Evolutionary conservation across 2,113 vertebrate genomes (phyloP).

Genomic region (Microtus oregoni): DNA sequence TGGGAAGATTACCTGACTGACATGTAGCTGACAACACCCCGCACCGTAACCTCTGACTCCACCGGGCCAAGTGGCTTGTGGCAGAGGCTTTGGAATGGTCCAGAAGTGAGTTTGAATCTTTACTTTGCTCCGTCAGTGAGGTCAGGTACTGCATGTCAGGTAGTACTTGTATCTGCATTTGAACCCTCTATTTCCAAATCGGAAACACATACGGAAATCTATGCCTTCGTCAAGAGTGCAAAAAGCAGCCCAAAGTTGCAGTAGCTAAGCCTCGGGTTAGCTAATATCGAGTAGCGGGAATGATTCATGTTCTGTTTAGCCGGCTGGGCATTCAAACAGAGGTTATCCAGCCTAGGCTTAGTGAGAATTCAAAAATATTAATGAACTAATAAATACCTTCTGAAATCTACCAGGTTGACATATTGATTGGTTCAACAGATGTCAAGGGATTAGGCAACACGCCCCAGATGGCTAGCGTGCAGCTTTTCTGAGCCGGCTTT

Average conservation of each 20-base stretch:
- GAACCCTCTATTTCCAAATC: background rate
- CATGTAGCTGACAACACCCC: background rate
- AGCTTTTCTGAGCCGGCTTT: background rate
- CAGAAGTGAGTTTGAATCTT: background rate
- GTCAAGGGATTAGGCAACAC: background rate
- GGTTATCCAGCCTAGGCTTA: too few relatives aligned
- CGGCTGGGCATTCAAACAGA: background rate
- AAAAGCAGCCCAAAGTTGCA: background rate
- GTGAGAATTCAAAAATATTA: background rate
- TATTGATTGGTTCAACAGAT: background rate
- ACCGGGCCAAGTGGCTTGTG: background rate
- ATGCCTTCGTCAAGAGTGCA: background rate
- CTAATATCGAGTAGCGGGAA: background rate
- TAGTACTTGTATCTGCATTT: rapidly evolving
- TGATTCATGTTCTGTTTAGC: rapidly evolving
- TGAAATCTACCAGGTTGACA: background rate
- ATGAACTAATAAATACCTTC: background rate
- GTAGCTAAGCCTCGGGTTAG: background rate
- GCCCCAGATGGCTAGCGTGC: background rate
- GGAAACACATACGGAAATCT: background rate
- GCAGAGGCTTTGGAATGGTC: background rate
- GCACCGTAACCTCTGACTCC: background rate
- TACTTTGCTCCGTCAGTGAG: background rate
- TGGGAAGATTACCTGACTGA: background rate
- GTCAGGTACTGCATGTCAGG: background rate